Percentiles rank a stretch among this genome's conserved stretches.
phyloP scores from a whole-genome alignment of 1,140 invertebrate species.

The Drosophila truncata region DNA sequence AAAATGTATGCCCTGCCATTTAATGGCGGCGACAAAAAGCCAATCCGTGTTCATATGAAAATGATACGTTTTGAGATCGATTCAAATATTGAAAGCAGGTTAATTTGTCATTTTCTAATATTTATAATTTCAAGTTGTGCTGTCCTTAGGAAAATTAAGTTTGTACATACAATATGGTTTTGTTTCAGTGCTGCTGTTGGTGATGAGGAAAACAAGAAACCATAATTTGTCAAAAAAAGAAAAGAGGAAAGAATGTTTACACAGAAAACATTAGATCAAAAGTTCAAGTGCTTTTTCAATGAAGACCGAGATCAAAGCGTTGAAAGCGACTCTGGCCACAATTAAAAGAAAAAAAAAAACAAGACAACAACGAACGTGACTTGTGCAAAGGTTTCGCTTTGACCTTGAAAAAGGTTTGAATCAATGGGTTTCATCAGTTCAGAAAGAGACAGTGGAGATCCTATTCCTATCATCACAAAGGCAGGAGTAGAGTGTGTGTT shows the following conservation, averaged over 20 bases:
- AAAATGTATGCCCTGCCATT: conserved; percentile 40
- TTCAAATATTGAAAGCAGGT: conserved; percentile 24
- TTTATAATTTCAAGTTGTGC: not conserved
- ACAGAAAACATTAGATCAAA: conserved; percentile 36
- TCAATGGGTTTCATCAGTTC: conserved; percentile 23
- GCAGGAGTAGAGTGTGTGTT: not conserved
- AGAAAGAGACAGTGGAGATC: not conserved
- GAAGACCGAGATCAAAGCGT: conserved; percentile 16
- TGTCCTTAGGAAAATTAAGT: not conserved
- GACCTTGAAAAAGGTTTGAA: conserved; percentile 21
- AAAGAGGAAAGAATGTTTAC: no score
- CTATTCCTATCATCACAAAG: not conserved
- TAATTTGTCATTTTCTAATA: conserved; percentile 5
- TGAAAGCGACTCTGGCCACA: conserved; percentile 25
- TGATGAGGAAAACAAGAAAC: conserved; percentile 13
- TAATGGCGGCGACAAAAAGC: conserved; percentile 9
- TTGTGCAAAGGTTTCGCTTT: conserved; percentile 26
- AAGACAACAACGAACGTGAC: conserved; percentile 43
- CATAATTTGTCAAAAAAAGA: conserved; percentile 33
- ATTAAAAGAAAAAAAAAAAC: conserved; percentile 21
- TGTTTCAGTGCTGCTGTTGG: not conserved
- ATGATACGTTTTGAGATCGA: conserved; percentile 43
- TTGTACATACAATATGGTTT: not conserved
- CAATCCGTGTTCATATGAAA: conserved; percentile 42
- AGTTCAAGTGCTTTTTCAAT: conserved; percentile 52